Percentiles rank a stretch among this genome's conserved stretches.
These are phyloP conservation scores for Characodon lateralis DNA, from an alignment of 2,797 vertebrate genomes.

Conservation along the genomic window DNA sequence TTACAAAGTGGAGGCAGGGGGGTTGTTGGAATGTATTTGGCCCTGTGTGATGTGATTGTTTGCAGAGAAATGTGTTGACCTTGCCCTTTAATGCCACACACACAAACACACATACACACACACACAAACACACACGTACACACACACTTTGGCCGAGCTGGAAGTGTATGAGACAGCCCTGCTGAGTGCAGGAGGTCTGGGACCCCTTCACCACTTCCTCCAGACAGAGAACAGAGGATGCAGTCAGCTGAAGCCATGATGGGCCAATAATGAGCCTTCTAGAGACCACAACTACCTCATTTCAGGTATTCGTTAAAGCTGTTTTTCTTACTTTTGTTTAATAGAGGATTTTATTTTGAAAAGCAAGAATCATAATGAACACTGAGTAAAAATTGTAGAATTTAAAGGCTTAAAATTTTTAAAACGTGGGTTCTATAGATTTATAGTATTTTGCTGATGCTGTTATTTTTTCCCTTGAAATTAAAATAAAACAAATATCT, in stretches of 20 bases:
- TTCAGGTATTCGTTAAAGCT: constrained; percentile 64
- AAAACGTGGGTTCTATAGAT: not conserved
- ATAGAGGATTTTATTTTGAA: not conserved
- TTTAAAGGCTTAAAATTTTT: not conserved
- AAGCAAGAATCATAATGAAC: too few relatives aligned
- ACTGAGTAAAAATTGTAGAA: not conserved
- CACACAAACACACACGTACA: constrained; percentile 19
- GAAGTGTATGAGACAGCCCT: constrained; percentile 79
- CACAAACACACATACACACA: constrained; percentile 62
- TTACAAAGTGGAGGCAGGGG: constrained; percentile 57
- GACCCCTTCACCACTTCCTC: constrained; percentile 80
- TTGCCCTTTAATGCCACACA: constrained; percentile 77
- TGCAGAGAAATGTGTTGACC: constrained; percentile 82
- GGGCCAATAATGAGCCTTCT: constrained; percentile 75
- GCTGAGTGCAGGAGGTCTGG: constrained; percentile 80
- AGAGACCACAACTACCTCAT: constrained; percentile 64
- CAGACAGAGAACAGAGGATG: constrained; percentile 77
- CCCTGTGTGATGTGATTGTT: constrained; percentile 84
- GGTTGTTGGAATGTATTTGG: constrained; percentile 79
- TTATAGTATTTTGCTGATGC: too few relatives aligned
- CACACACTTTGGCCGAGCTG: constrained; percentile 53
- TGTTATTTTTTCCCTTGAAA: too few relatives aligned
- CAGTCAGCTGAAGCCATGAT: constrained; percentile 75
- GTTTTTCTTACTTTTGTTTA: constrained; percentile 35
- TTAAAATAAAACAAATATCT: not conserved